phyloP scores from a whole-genome alignment of 2,113 vertebrate genomes.

The Bambusicola thoracicus region DNA sequence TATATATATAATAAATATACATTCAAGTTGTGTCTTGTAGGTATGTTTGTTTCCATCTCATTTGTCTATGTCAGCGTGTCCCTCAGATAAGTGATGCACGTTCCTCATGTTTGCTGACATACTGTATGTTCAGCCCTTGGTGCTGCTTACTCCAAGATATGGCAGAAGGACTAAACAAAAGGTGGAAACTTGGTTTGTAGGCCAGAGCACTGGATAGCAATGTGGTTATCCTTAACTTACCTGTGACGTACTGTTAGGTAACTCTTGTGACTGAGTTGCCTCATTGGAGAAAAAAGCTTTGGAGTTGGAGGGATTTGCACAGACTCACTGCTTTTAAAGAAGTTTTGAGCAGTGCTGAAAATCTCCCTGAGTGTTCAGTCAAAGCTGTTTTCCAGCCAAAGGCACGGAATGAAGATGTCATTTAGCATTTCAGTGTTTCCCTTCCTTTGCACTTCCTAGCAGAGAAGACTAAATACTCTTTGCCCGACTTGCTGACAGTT shows the following conservation, averaged over 20 bases:
- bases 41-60: constrained; percentile 33
- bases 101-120: neutral
- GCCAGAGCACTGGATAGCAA: neutral
- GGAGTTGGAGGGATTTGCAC: neutral
- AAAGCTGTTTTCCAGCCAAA: neutral
- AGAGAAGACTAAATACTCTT: neutral
- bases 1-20: constrained; percentile 64
- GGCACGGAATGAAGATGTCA: neutral
- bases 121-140: neutral
- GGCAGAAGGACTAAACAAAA: neutral
- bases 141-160: neutral
- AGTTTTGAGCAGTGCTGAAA: neutral
- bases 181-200: neutral
- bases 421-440: neutral
- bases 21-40: constrained; percentile 46
- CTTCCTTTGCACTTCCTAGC: neutral
- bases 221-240: neutral
- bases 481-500: neutral
- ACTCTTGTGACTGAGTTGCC: neutral
- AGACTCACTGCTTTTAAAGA: neutral
- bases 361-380: neutral
- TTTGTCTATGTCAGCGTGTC: accelerated
- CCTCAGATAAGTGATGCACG: neutral
- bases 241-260: neutral
- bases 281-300: neutral